Percentiles rank a stretch among this genome's conserved stretches.
phyloP scores from a whole-genome alignment of 2,113 vertebrate species.

The Sinocyclocheilus rhinocerous region DNA sequence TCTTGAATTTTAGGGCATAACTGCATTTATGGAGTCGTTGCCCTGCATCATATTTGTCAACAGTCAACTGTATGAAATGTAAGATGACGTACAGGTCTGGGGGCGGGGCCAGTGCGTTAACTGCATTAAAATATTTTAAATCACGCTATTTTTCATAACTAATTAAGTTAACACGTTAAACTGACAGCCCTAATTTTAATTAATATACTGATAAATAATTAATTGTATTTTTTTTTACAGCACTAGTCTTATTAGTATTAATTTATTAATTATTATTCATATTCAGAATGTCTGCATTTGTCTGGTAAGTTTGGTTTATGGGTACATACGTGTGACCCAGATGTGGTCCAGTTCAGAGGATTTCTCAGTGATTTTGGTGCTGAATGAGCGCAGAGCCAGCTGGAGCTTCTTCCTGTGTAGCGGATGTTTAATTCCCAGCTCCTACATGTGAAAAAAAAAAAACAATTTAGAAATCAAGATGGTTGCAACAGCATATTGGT shows the following conservation, averaged over 20 bases:
- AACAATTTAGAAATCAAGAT: background rate
- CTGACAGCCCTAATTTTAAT: too few relatives aligned
- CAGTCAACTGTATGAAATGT: too few relatives aligned
- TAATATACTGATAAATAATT: background rate
- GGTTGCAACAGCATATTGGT: background rate
- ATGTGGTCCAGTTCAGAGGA: constrained; percentile 89
- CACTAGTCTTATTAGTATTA: background rate
- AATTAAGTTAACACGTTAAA: too few relatives aligned
- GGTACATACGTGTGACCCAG: constrained; percentile 92
- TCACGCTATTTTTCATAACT: too few relatives aligned
- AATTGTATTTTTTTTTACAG: background rate
- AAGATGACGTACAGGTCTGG: too few relatives aligned
- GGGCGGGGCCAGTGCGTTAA: too few relatives aligned
- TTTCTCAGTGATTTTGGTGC: constrained; percentile 81
- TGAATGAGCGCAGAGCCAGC: constrained; percentile 84
- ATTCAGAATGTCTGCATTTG: background rate
- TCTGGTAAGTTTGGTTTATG: background rate
- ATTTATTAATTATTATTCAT: background rate
- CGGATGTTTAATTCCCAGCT: constrained; percentile 91
- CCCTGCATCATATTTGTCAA: too few relatives aligned
- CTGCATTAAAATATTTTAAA: too few relatives aligned
- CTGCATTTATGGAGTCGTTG: too few relatives aligned
- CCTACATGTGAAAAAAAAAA: constrained; percentile 70
- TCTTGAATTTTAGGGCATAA: too few relatives aligned
- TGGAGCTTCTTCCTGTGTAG: constrained; percentile 95